A percentile compares a stretch with the other conserved stretches of the same genome.
These are phyloP conservation scores for Trypoxylon attenuatum DNA, from an alignment of 2,888 invertebrate species.

Conservation along the genomic window DNA sequence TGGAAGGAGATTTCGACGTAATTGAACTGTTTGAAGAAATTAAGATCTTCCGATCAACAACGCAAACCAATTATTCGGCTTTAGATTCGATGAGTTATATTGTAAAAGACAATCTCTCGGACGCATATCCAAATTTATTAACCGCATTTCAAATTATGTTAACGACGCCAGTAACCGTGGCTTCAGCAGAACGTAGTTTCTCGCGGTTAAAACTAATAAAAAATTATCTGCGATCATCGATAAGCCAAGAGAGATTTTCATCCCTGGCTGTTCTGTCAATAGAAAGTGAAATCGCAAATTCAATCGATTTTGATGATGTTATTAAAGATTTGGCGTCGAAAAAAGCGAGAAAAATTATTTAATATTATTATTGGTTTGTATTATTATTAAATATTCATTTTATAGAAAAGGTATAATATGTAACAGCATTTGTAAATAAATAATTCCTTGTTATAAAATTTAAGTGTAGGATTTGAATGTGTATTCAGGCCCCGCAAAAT, in stretches of 20 bases:
- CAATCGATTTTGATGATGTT: conserved; percentile 32
- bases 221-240: conserved; percentile 35
- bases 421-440: conserved; percentile 21
- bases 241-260: conserved; percentile 29
- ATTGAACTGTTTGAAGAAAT: conserved; percentile 37
- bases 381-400: conserved; percentile 29
- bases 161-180: conserved; percentile 31
- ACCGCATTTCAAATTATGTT: conserved; percentile 31
- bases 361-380: neutral
- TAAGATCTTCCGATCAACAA: conserved; percentile 34
- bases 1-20: conserved; percentile 31
- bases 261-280: conserved; percentile 31
- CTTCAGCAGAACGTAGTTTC: conserved; percentile 30
- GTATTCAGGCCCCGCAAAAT: too few relatives aligned
- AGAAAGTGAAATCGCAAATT: conserved; percentile 31
- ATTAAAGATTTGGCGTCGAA: conserved; percentile 34
- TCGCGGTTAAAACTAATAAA: conserved; percentile 32
- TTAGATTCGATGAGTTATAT: neutral
- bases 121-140: conserved; percentile 32
- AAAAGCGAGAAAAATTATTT: conserved; percentile 35
- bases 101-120: conserved; percentile 21
- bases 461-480: conserved; percentile 7
- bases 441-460: conserved; percentile 19
- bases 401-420: conserved; percentile 21
- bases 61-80: conserved; percentile 31